phyloP scores from a whole-genome alignment of 2,888 invertebrate species.

The Helicoverpa assulta region DNA sequence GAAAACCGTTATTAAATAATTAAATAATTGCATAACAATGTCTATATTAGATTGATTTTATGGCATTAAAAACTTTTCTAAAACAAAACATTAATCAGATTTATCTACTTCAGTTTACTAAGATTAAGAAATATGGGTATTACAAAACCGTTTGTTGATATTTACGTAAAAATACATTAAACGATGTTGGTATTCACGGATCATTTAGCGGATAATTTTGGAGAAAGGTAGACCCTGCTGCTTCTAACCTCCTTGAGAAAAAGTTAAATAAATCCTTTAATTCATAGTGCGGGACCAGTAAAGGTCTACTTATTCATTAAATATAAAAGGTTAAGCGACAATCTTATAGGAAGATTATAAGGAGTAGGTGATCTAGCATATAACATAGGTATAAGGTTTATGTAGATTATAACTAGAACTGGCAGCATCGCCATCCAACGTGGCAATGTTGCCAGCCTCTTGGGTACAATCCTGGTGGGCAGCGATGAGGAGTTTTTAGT shows the following conservation, averaged over 20 bases:
- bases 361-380: too few species aligned
- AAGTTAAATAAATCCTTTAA: conserved; percentile 45
- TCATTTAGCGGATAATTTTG: conserved; percentile 49
- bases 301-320: conserved; percentile 32
- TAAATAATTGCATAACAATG: too few species aligned
- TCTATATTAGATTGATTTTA: too few species aligned
- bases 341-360: background rate
- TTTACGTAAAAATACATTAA: conserved; percentile 38
- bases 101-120: background rate
- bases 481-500: too few species aligned
- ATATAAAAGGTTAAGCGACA: conserved; percentile 31
- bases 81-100: background rate
- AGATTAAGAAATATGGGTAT: background rate
- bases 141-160: conserved; percentile 7
- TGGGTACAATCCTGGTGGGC: too few species aligned
- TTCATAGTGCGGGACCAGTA: conserved; percentile 20
- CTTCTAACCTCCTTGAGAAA: conserved; percentile 45
- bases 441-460: too few species aligned
- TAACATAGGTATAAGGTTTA: background rate
- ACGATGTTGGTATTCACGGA: conserved; percentile 44
- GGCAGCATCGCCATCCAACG: too few species aligned
- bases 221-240: conserved; percentile 33
- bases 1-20: too few species aligned
- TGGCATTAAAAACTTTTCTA: background rate
- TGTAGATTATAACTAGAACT: too few species aligned